phyloP scores from a whole-genome alignment of 2,797 vertebrate genomes.

The Xerus rutilus region DNA sequence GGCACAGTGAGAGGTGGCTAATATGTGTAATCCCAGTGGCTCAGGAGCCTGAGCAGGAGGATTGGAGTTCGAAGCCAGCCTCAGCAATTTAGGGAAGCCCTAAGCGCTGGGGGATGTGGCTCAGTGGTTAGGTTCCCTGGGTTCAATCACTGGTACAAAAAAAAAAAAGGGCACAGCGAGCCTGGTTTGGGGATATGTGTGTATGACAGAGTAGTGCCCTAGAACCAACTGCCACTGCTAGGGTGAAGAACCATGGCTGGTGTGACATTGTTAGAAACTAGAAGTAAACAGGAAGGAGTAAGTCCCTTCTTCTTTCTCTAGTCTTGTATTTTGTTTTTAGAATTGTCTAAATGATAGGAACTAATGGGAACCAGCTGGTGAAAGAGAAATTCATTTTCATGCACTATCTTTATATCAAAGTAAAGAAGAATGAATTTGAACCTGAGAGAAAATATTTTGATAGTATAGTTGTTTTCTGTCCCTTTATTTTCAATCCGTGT shows the following conservation, averaged over 20 bases:
- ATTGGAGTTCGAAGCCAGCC: too few species aligned
- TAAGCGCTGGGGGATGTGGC: too few species aligned
- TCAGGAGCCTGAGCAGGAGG: too few species aligned
- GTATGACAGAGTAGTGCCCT: background rate
- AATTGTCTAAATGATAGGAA: background rate
- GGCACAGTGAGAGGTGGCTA: background rate
- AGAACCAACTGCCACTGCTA: background rate
- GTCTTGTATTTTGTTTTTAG: background rate
- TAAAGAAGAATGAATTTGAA: slow-evolving; percentile 3
- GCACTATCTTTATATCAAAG: background rate
- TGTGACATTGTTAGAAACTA: background rate
- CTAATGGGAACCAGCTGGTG: background rate
- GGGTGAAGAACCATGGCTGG: background rate
- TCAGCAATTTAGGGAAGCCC: too few species aligned
- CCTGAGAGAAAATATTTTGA: background rate
- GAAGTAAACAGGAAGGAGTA: background rate
- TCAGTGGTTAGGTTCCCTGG: too few species aligned
- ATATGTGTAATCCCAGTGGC: too few species aligned
- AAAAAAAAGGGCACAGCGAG: background rate
- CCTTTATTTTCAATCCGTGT: background rate
- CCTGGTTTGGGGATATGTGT: background rate
- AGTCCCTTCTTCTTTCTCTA: background rate
- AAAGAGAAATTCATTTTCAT: background rate
- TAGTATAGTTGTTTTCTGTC: background rate
- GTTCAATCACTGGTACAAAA: too few species aligned